phyloP scores from a whole-genome alignment of 2,888 invertebrate genomes.

The Chrysolina oricalcia region DNA sequence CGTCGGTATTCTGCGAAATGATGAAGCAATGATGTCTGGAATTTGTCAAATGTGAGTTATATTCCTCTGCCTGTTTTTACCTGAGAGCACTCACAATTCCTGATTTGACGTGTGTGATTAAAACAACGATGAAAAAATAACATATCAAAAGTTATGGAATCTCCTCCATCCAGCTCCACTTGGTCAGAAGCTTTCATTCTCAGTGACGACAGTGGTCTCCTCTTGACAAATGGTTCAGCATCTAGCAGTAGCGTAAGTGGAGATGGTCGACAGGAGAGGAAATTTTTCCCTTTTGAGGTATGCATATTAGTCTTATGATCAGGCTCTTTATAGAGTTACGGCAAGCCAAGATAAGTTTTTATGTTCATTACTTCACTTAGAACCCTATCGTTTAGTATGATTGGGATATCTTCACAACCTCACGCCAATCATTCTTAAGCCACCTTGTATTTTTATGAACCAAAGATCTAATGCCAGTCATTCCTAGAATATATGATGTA shows the following conservation, averaged over 20 bases:
- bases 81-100: not conserved
- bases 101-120: not conserved
- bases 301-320: slow-evolving; percentile 46
- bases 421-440: too few species aligned
- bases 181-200: slow-evolving; percentile 83
- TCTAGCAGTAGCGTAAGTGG: slow-evolving; percentile 83
- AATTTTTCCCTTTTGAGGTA: slow-evolving; percentile 81
- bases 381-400: too few species aligned
- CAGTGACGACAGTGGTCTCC: slow-evolving; percentile 84
- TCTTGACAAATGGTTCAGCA: slow-evolving; percentile 82
- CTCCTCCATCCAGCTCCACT: slow-evolving; percentile 83
- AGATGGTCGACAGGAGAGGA: slow-evolving; percentile 80
- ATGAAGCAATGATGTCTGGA: not conserved
- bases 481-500: too few species aligned
- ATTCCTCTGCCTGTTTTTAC: not conserved
- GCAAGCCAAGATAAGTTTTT: too few species aligned
- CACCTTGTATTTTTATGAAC: too few species aligned
- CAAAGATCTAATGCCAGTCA: too few species aligned
- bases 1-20: not conserved
- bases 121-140: slow-evolving; percentile 38
- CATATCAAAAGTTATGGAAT: slow-evolving; percentile 76
- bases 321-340: too few species aligned
- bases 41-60: not conserved
- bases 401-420: too few species aligned
- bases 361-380: too few species aligned